Conservation (phyloP, 53 echinoderm and acorn worm genomes). For the Patiria pectinifera region DNA sequence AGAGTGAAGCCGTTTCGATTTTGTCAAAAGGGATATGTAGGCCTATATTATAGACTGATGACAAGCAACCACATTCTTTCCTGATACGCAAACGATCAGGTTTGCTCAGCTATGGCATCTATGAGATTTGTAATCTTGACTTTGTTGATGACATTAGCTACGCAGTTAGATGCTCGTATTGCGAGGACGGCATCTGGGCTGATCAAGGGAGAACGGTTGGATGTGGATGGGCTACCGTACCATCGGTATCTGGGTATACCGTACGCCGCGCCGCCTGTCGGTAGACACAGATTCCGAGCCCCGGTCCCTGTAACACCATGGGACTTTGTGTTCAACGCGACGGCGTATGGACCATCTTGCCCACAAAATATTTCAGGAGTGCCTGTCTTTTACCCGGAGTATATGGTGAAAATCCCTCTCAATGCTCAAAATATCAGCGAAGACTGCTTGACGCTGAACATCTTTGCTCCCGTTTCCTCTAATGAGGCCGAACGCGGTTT, state of each 20-base stretch:
- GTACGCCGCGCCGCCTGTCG: conserved; percentile 74
- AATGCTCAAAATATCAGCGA: conserved; percentile 41
- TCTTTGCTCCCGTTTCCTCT: conserved; percentile 54
- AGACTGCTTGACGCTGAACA: conserved; percentile 70
- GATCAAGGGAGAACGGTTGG: conserved; percentile 21
- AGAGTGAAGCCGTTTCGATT: neutral
- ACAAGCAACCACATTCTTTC: neutral
- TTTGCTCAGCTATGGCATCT: neutral
- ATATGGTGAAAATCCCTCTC: conserved; percentile 59
- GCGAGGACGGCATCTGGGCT: conserved; percentile 15
- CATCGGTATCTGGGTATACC: conserved; percentile 72
- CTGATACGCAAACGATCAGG: neutral
- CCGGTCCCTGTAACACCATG: conserved; percentile 67
- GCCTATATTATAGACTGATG: neutral
- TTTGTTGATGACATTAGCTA: neutral
- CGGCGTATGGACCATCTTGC: conserved; percentile 77
- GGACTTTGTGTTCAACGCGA: conserved; percentile 72
- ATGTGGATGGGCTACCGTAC: conserved; percentile 32
- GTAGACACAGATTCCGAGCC: conserved; percentile 63
- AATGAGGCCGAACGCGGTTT: conserved; percentile 60
- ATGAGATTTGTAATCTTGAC: neutral
- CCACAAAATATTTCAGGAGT: conserved; percentile 63
- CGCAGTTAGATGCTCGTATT: neutral
- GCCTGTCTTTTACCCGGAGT: conserved; percentile 65
- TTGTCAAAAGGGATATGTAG: no score